Conservation (phyloP, 2,888 invertebrate species). For the Drosophila nr. perissopoda region DNA sequence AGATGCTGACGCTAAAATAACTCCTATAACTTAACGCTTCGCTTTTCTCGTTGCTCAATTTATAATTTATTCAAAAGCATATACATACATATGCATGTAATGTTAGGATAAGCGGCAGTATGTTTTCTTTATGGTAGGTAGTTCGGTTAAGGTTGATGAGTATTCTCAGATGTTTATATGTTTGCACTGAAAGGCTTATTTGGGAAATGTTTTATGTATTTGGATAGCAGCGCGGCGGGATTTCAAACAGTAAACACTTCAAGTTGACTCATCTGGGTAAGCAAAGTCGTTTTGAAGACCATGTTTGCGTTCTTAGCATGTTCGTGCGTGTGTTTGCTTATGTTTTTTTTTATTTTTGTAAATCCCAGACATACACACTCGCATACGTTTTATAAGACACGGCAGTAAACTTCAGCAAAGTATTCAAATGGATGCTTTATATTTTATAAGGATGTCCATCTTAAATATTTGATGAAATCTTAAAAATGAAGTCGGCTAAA, state of each 20-base stretch:
- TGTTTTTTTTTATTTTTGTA: constrained; percentile 46
- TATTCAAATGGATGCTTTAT: constrained; percentile 30
- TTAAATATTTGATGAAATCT: constrained; percentile 37
- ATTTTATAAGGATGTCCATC: constrained; percentile 1
- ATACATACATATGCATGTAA: not conserved
- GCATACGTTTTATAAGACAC: constrained; percentile 57
- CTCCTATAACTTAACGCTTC: not conserved
- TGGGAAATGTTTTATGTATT: constrained; percentile 52
- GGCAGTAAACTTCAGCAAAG: constrained; percentile 32
- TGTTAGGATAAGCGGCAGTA: not conserved
- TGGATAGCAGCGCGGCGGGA: constrained; percentile 41
- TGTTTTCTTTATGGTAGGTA: constrained; percentile 1
- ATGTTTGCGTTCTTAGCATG: constrained; percentile 17
- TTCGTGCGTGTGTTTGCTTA: constrained; percentile 16
- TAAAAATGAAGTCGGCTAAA: constrained; percentile 17
- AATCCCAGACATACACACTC: constrained; percentile 21
- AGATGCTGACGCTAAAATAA: not conserved
- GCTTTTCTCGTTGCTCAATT: not conserved
- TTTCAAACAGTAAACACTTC: constrained; percentile 61
- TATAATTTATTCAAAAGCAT: constrained; percentile 9
- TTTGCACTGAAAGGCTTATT: constrained; percentile 37
- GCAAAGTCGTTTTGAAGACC: constrained; percentile 26
- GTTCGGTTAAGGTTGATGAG: constrained; percentile 16
- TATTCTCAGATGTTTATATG: constrained; percentile 20
- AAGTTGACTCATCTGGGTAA: constrained; percentile 48